Evolutionary conservation across 2,113 vertebrate species (phyloP).

Genomic region (Parus major): DNA sequence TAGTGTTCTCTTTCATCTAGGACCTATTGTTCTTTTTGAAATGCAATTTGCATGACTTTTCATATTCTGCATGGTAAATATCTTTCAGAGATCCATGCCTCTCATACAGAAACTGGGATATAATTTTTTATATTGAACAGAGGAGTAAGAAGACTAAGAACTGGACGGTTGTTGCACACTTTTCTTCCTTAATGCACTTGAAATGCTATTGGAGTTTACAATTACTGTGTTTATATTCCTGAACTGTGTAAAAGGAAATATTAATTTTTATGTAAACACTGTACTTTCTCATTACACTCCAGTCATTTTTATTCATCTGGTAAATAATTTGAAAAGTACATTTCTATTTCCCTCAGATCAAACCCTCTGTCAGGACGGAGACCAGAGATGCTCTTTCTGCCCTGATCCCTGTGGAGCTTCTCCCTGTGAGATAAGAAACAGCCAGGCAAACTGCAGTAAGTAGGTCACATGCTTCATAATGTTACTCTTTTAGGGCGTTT

Average conservation of each 20-base stretch:
- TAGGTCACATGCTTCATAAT: slow-evolving; percentile 16
- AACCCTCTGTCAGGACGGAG: slow-evolving; percentile 78
- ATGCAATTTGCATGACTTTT: not conserved
- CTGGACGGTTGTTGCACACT: not conserved
- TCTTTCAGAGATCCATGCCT: not conserved
- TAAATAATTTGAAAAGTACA: not conserved
- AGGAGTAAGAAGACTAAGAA: not conserved
- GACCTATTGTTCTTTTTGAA: not conserved
- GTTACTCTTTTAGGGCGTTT: not conserved
- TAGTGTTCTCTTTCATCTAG: not conserved
- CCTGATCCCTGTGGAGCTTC: slow-evolving; percentile 72
- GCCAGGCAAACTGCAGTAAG: slow-evolving; percentile 86
- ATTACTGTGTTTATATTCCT: not conserved
- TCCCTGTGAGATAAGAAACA: slow-evolving; percentile 75
- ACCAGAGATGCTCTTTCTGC: slow-evolving; percentile 82
- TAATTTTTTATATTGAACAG: not conserved
- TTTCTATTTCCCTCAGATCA: slow-evolving; percentile 73
- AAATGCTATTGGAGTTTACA: not conserved
- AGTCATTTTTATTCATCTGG: not conserved
- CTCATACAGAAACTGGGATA: not conserved
- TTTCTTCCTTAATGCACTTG: not conserved
- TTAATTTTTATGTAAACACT: not conserved
- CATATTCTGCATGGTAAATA: not conserved
- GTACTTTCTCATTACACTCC: not conserved
- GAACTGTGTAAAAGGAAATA: not conserved